phyloP scores from a whole-genome alignment of 2,113 vertebrate genomes.

The Sprattus sprattus region DNA sequence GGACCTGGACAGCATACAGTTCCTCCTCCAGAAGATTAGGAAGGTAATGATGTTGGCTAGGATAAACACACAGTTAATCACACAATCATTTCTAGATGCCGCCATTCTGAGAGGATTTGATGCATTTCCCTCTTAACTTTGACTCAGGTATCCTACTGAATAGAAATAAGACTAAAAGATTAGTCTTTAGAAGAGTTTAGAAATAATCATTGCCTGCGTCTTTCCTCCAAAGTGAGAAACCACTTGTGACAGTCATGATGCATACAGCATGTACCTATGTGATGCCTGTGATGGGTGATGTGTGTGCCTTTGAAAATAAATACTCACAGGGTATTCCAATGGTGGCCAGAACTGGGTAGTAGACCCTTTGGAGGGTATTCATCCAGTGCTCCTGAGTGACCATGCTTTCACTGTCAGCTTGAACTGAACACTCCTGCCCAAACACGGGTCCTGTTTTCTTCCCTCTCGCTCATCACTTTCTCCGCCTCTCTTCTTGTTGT shows the following conservation, averaged over 20 bases:
- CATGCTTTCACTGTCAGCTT: slow-evolving; percentile 41
- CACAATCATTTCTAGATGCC: background rate
- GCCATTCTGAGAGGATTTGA: background rate
- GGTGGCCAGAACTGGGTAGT: slow-evolving; percentile 60
- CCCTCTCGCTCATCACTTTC: background rate
- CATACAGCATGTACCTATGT: background rate
- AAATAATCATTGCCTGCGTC: too few relatives aligned
- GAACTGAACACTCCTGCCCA: background rate
- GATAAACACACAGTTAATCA: slow-evolving; percentile 16
- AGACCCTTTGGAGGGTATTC: slow-evolving; percentile 62
- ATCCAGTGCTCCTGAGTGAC: slow-evolving; percentile 60
- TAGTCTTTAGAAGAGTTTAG: too few relatives aligned
- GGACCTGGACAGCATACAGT: slow-evolving; percentile 65
- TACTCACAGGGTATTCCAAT: slow-evolving; percentile 70
- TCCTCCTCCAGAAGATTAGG: slow-evolving; percentile 66
- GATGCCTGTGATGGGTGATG: background rate
- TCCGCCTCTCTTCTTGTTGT: background rate
- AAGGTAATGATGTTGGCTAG: slow-evolving; percentile 66
- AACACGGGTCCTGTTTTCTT: background rate
- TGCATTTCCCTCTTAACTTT: background rate
- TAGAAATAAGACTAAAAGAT: background rate
- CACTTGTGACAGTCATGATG: background rate
- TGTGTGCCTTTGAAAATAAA: background rate
- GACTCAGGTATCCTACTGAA: background rate
- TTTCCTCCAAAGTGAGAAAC: background rate